These are phyloP conservation scores for Siderastrea siderea DNA, from an alignment of 92 coral and sea anemone genomes.

Conservation along the genomic window DNA sequence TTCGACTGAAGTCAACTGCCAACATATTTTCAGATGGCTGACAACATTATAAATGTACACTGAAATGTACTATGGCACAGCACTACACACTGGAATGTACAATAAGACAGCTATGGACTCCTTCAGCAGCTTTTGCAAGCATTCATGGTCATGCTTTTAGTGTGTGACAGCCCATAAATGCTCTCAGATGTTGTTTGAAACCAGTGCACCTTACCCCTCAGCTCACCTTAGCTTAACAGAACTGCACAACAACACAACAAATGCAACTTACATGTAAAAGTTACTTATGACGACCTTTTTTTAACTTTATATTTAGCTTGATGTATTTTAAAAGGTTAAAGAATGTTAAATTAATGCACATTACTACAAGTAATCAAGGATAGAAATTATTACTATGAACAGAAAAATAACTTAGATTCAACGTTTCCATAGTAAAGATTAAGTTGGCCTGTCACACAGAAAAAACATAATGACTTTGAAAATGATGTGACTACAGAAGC, in stretches of 20 bases:
- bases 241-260: neutral
- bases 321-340: neutral
- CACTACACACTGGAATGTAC: neutral
- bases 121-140: constrained; percentile 13
- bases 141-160: neutral
- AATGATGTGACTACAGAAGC: constrained; percentile 8
- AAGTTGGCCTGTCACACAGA: constrained; percentile 59
- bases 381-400: neutral
- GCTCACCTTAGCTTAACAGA: neutral
- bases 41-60: no score
- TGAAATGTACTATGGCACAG: neutral
- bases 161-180: constrained; percentile 38
- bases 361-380: neutral
- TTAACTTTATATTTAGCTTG: neutral
- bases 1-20: neutral
- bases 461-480: neutral
- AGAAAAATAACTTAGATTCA: neutral
- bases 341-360: neutral
- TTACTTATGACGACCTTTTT: no score
- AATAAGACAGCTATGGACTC: neutral
- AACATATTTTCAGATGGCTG: neutral
- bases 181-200: neutral
- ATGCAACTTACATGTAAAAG: neutral
- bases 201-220: no score
- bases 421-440: constrained; percentile 12